Conservation (phyloP, 1,140 invertebrate species). For the Lamellibrachia luymesi region DNA sequence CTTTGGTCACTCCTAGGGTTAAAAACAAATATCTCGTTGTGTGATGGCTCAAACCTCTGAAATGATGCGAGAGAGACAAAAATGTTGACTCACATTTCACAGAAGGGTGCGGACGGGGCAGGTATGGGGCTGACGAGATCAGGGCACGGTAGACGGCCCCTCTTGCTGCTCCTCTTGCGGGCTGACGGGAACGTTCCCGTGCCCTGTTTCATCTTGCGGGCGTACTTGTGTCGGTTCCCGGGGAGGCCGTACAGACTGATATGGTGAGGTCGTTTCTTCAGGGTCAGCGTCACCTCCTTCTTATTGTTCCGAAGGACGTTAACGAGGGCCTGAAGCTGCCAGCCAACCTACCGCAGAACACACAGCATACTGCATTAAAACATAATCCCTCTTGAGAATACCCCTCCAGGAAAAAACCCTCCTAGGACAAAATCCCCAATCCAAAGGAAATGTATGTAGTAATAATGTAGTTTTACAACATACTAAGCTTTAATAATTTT, state of each 20-base stretch:
- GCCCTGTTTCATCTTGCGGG: conserved; percentile 35
- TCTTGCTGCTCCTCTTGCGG: conserved; percentile 35
- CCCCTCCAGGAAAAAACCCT: background rate
- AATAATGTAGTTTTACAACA: no score
- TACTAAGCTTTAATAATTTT: no score
- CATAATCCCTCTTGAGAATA: no score
- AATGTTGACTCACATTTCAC: no score
- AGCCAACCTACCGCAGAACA: conserved; percentile 65
- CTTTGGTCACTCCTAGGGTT: no score
- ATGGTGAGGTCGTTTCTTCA: conserved; percentile 81
- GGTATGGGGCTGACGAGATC: conserved; percentile 10
- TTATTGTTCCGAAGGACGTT: conserved; percentile 74
- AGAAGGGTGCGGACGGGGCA: background rate
- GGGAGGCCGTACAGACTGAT: conserved; percentile 76
- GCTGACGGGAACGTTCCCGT: conserved; percentile 41
- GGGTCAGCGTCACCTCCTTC: conserved; percentile 75
- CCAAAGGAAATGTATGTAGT: no score
- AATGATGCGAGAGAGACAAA: background rate
- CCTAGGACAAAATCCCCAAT: no score
- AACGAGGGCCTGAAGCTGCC: conserved; percentile 80
- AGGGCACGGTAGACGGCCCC: background rate
- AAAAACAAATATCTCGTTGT: no score
- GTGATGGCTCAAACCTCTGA: background rate
- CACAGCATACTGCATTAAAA: background rate
- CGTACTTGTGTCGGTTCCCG: conserved; percentile 56